Base-by-base conservation (phyloP, 2,113 vertebrate species). In the Oreochromis aureus region DNA sequence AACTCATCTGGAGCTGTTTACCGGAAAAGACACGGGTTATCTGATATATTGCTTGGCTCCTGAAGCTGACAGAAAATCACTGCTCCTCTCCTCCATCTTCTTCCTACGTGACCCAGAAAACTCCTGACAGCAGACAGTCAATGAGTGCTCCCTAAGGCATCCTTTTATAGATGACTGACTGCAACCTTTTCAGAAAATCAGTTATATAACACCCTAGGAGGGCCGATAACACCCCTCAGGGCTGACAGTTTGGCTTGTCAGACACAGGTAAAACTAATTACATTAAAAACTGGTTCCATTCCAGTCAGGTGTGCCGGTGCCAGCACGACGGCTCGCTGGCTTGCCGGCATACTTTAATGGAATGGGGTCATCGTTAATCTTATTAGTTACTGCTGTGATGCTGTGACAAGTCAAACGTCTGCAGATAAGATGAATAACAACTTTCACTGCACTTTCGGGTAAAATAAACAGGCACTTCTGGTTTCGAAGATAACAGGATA, bases 221-320 rank as follows among this genome's bases (percentile, higher is more conserved):
- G 24, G 61, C 11, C 34, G 19, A 87, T 82, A 87, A 81, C 80
- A 84, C 51, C 19, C 22, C 53, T 55, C 32, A 19, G 83, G 22
- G 79, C 81, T 89, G 86, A 86, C 78, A 69, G 89, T 91, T 79
- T 2, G 16, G 58, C 82, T 88, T 71, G 81, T 86, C 86, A 85
- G 87, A 89, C 78, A 83, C 63, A 85, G 63, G 71, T 79, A 81
- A 39, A 54, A 82, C 46, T 84, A 89, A 91, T 89, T 53, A 89
- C 58, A 82, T 83, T 63, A 84, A 87, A 87, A 82, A 85, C 24
- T 19, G 82, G 87, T 41, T 79, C 15, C 6, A 7, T 85, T 90
- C 56, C 83, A 83, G n/a, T 83, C 41, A 53, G 79, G 58, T 84
- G 56, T 39, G 36, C 36, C 2, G 3, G 15, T 54, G 84, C 69